Evolutionary conservation across 2,797 vertebrate species (phyloP), one percentile per base, ranked within the genome.

Genomic region (Lophotriccus pileatus): DNA sequence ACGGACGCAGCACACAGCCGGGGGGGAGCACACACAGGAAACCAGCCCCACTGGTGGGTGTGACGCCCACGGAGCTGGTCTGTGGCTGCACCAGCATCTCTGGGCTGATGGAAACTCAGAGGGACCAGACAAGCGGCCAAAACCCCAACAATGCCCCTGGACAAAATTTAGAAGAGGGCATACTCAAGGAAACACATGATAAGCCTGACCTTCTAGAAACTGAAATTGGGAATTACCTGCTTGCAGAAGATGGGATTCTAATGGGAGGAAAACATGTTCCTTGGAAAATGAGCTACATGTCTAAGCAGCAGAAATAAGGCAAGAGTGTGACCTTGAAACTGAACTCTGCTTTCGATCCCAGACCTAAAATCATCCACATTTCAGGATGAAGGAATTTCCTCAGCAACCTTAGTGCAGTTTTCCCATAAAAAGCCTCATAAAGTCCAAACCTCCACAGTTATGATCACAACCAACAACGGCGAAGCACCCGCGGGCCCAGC

Each of bases 41-140:
- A 30, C 1, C 2, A 1, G 46, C 49, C 50, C 46, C 28, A 0
- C 17, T 6, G 64, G 5, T 12, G 3, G 55, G 50, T 9, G 58
- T 1, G 21, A 25, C 14, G 67, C 76, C 49, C 58, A 3, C 0
- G 0, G 84, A 36, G 87, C 50, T 2, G 58, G n/a, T 19, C 68
- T 1, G 2, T 0, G 22, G 23, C 78, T 6, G 3, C 0, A 3
- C 49, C 2, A 0, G 59, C 9, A 7, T 21, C 47, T 28, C 39
- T 6, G 39, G 58, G 37, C 16, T 41, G 64, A 4, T 7, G 47
- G 6, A 22, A 25, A 6, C 7, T 22, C 58, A n/a, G 70, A 36
- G 67, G 34, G 6, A 21, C 11, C 39, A 59, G 44, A n/a, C 8
- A 18, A 70, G 28, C 6, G 58, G 41, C 34, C 49, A 55, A 85